Base-by-base conservation (phyloP, 2,113 vertebrate species). In the Xenopus laevis region DNA sequence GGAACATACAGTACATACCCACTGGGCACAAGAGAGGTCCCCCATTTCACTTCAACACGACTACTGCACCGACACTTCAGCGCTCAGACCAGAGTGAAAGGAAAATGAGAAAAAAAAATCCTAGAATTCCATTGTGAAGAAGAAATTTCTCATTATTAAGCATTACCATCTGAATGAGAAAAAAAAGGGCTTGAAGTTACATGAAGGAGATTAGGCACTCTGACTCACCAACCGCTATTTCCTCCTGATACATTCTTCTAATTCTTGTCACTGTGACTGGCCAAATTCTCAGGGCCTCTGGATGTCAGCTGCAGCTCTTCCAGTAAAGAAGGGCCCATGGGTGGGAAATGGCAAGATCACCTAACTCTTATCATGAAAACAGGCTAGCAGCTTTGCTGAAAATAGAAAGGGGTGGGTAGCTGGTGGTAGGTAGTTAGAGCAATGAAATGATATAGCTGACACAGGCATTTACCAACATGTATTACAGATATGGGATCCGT, bases 241-340 rank as follows among this genome's bases (percentile, higher is more conserved):
- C 89, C 90, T 91, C 87, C 83, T 71, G 73, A 78, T 66, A 81
- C 86, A 88, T 88, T 85, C 85, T 89, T 86, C 85, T 87, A 85
- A 91, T 90, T 81, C 78, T 88, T 89, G 81, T 74, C 72, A 85
- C 82, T 81, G 79, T 83, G 89, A 87, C 86, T 89, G 85, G 84
- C 86, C 86, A 78, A 50, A 82, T 92, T 93, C 89, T 88, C 91
- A 92, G 84, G 87, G 84, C 82, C 85, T 82, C 71, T 72, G 66
- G 69, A 82, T 75, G 68, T 68, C 77, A 77, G 74, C 71, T 78
- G 47, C 46, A 64, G 76, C 78, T 71, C 73, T 84, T 84, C 84
- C 83, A 81, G 84, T 84, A 89, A 84, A 74, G 58, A 59, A 69
- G 79, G 76, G 58, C 73, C 20, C 23, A 59, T 27, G 10, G 65